Conservation (phyloP, 2,797 vertebrate species). For the Xiphophorus birchmanni region DNA sequence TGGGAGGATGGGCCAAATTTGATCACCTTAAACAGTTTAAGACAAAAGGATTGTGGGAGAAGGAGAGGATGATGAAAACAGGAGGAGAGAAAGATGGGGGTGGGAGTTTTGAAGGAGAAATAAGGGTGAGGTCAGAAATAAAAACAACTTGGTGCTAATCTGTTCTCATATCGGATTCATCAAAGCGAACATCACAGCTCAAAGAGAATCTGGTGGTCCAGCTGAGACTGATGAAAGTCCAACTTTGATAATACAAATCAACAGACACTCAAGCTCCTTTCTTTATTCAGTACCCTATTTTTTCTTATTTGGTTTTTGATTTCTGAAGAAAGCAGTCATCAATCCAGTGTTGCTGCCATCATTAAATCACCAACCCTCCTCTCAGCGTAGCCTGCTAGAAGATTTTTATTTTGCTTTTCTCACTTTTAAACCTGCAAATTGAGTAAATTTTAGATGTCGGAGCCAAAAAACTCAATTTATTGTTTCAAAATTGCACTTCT, state of each 20-base stretch:
- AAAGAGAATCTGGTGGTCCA: constrained; percentile 61
- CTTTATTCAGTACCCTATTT: not conserved
- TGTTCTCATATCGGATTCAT: constrained; percentile 68
- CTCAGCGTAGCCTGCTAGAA: not conserved
- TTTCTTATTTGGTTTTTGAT: not conserved
- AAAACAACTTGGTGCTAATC: constrained; percentile 75
- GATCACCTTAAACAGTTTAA: constrained; percentile 83
- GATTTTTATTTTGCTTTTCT: not conserved
- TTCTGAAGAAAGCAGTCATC: not conserved
- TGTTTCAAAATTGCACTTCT: not conserved
- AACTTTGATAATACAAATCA: constrained; percentile 11
- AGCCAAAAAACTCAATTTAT: not conserved
- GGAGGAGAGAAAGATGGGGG: constrained; percentile 50
- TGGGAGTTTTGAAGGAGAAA: constrained; percentile 39
- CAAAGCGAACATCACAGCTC: constrained; percentile 62
- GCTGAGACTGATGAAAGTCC: constrained; percentile 54
- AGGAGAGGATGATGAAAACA: constrained; percentile 58
- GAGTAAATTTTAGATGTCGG: not conserved
- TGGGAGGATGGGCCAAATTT: constrained; percentile 76
- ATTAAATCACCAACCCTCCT: not conserved
- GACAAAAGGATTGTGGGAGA: constrained; percentile 68
- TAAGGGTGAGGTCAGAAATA: constrained; percentile 48
- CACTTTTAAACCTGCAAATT: not conserved
- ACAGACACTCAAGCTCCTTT: constrained; percentile 1
- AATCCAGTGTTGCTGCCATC: not conserved